Evolutionary conservation across 2,888 invertebrate genomes (phyloP).

Genomic region (Steinernema hermaphroditum): DNA sequence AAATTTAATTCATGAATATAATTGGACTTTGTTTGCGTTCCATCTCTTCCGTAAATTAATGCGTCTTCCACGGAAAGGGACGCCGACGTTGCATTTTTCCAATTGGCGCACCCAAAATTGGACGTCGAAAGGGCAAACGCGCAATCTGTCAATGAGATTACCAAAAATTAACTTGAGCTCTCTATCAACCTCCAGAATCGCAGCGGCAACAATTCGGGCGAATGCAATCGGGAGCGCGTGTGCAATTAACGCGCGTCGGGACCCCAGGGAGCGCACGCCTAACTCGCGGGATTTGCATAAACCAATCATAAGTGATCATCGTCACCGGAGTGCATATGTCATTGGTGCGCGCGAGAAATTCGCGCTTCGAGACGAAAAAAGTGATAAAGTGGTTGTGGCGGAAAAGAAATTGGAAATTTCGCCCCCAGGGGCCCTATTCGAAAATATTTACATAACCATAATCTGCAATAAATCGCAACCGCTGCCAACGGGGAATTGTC

Average conservation of each 20-base stretch:
- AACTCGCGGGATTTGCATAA: constrained; percentile 27
- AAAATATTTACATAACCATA: constrained; percentile 30
- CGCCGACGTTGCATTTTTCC: constrained; percentile 9
- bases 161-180: not conserved
- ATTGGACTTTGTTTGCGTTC: constrained; percentile 29
- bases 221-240: not conserved
- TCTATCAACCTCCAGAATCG: not conserved
- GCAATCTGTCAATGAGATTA: constrained; percentile 2
- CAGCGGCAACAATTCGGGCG: constrained; percentile 2
- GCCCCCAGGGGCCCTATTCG: constrained; percentile 17
- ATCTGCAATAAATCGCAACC: constrained; percentile 27
- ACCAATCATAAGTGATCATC: constrained; percentile 28
- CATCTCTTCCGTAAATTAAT: not conserved
- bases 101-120: not conserved
- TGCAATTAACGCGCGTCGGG: not conserved
- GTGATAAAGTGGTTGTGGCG: constrained; percentile 22
- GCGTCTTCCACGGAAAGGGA: not conserved
- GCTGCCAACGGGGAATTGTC: constrained; percentile 28
- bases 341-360: not conserved
- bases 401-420: constrained; percentile 21
- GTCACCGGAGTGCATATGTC: constrained; percentile 1
- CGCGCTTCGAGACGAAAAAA: constrained; percentile 17
- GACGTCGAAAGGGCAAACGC: not conserved
- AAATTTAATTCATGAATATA: constrained; percentile 30
- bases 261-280: constrained; percentile 1